phyloP scores from a whole-genome alignment of 2,797 vertebrate species.

The Lagodon rhomboides region DNA sequence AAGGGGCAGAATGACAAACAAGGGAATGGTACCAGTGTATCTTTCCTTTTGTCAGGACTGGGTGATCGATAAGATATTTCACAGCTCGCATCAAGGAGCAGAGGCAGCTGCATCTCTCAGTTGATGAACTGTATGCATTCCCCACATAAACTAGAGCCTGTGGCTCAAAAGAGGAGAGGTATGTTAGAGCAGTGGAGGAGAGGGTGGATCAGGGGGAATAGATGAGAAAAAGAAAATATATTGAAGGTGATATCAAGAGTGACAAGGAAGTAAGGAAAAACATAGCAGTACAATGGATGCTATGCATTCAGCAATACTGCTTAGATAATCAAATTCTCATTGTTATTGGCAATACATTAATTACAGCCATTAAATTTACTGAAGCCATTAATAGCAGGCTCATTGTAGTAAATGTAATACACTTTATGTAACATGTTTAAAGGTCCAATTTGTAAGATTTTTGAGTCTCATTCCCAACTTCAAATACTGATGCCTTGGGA shows the following conservation, averaged over 20 bases:
- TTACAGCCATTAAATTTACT: too few species aligned
- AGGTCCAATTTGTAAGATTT: too few species aligned
- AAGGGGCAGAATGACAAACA: conserved; percentile 37
- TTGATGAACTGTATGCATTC: conserved; percentile 1
- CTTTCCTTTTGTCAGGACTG: not conserved
- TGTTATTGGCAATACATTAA: not conserved
- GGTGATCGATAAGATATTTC: conserved; percentile 5
- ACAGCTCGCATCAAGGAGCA: conserved; percentile 5
- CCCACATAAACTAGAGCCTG: conserved; percentile 11
- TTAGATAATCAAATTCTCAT: not conserved
- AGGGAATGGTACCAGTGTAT: not conserved
- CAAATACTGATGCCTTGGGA: too few species aligned
- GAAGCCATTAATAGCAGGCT: not conserved
- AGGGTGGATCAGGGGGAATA: not conserved
- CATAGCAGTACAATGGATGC: not conserved
- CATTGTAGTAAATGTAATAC: not conserved
- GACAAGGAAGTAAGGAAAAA: not conserved
- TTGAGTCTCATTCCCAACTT: too few species aligned
- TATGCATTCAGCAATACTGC: not conserved
- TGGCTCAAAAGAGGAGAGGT: conserved; percentile 9
- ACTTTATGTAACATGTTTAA: not conserved
- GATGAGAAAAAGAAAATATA: not conserved
- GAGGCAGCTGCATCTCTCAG: conserved; percentile 1
- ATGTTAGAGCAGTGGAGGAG: not conserved
- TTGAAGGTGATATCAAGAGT: not conserved